Base-by-base conservation (phyloP, 2,113 vertebrate genomes). In the Salvelinus fontinalis region DNA sequence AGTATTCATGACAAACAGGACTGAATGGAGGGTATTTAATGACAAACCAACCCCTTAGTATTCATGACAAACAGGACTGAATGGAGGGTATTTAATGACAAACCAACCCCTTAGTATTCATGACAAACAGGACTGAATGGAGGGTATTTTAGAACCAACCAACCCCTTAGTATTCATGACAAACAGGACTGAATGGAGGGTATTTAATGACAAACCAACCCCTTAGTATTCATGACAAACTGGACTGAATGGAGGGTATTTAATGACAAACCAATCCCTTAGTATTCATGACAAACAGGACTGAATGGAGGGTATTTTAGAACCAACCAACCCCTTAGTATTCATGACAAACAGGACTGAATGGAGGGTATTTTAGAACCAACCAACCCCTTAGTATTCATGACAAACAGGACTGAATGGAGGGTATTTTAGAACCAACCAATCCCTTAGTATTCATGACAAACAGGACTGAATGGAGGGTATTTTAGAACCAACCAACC, bases 351-450 rank as follows among this genome's bases (percentile, higher is more conserved):
- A 31, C 31, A 31, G 4, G 31, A 31, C 31, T 31, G 31, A 31
- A 31, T 31, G 5, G 31, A 31, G 31, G 31, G 5, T 82, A 83
- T 84, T 81, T 75, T 79, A 67, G 75, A 75, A 54, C 70, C 6
- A 18, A 77, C 2, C 48, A 49, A 11, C 12, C 3, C 48, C 8
- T 49, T 57, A 24, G 51, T 80, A 74, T 81, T 70, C n/a, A 79
- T 82, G 70, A 73, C 75, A 82, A 85, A 81, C 74, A 77, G 29
- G 29, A 29, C 29, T 29, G 29, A 29, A 29, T 29, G 77, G 44
- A n/a, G 1, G 57, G 69, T 82, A 83, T 84, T 80, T 75, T 78
- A 67, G 75, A 78, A 60, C 69, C 6, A 16, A 77, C 34, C 34
- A 39, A 8, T 2, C 8, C 34, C 34, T 39, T 54, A 22, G 51